Evolutionary conservation across 2,797 vertebrate species (phyloP), one percentile per base, ranked within the genome.

Genomic region (Mormyrops attenuatus): DNA sequence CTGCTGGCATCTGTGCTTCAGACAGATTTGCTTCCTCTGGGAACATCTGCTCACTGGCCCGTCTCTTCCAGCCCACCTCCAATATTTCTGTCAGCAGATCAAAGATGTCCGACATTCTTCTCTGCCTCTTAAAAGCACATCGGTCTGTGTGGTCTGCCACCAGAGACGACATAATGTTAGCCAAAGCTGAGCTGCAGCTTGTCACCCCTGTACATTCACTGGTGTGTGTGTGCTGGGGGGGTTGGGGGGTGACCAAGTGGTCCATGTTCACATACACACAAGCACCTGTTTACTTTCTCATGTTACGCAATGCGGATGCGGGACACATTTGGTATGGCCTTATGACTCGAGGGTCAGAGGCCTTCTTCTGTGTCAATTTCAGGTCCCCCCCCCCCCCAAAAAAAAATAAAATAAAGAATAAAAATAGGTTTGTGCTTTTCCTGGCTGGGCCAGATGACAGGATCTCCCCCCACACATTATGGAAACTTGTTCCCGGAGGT

Each of bases 141-240:
- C 93, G 38, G 93, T 91, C 77, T 95, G 94, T 95, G 94, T 95
- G 94, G 94, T 95, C 94, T n/a, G 73, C 91, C 90, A 92, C 88
- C 2, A 73, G 89, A 91, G 91, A 69, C 89, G 85, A 93, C 87
- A 90, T 92, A 90, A 92, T 90, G 85, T 80, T 88, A 53, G 84
- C 8, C 77, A 41, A 88, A 91, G 88, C 90, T 26, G 85, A 90
- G 90, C 88, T 92, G 90, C 57, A 86, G 84, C 66, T 88, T 90
- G 93, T 93, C 91, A 89, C 93, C 92, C 90, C 88, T 13, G 47
- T 22, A n/a, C n/a, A 22, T 47, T n/a, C 41, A 20, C 44, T 84
- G 80, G 47, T 7, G 47, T 11, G 82, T 20, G 17, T 38, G 82
- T 26, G n/a, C 47, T 38, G 6, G 3, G 17, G 20, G 8, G 38